These are phyloP conservation scores for Yasuhikotakia modesta DNA, from an alignment of 2,797 vertebrate genomes.

Conservation along the genomic window DNA sequence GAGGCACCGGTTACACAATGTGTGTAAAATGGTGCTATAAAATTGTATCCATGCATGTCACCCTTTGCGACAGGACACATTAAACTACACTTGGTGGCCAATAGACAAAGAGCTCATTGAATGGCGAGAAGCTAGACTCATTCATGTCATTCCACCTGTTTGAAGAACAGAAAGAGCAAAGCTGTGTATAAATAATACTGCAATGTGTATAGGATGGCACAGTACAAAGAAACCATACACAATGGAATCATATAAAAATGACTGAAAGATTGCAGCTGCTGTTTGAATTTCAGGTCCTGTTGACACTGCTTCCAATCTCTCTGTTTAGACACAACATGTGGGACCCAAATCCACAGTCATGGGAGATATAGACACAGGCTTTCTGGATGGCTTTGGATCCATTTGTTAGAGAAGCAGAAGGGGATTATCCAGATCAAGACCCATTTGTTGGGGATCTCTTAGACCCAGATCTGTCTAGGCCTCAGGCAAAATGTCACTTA, in stretches of 20 bases:
- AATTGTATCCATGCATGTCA: background rate
- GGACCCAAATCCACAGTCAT: conserved; percentile 35
- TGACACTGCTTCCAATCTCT: background rate
- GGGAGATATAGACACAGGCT: conserved; percentile 22
- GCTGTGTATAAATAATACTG: background rate
- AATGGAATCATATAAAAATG: background rate
- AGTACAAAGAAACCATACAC: background rate
- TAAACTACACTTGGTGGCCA: background rate
- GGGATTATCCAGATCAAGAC: conserved; percentile 58
- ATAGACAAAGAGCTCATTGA: conserved; percentile 4
- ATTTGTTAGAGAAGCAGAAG: conserved; percentile 52
- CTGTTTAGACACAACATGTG: conserved; percentile 31
- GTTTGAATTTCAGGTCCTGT: background rate
- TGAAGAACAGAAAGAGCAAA: conserved; percentile 1
- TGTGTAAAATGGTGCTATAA: background rate
- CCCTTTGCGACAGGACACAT: background rate
- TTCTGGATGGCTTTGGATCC: conserved; percentile 54
- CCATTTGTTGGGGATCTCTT: conserved; percentile 53
- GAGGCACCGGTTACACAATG: background rate
- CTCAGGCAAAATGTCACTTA: conserved; percentile 56
- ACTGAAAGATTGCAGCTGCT: background rate
- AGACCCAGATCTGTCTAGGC: conserved; percentile 36
- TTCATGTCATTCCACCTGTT: background rate
- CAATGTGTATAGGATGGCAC: background rate
- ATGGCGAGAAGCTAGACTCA: background rate